Percentiles rank a stretch among this genome's conserved stretches.
Evolutionary conservation across 2,888 invertebrate species (phyloP).

Genomic region (Leptogaster cylindrica): DNA sequence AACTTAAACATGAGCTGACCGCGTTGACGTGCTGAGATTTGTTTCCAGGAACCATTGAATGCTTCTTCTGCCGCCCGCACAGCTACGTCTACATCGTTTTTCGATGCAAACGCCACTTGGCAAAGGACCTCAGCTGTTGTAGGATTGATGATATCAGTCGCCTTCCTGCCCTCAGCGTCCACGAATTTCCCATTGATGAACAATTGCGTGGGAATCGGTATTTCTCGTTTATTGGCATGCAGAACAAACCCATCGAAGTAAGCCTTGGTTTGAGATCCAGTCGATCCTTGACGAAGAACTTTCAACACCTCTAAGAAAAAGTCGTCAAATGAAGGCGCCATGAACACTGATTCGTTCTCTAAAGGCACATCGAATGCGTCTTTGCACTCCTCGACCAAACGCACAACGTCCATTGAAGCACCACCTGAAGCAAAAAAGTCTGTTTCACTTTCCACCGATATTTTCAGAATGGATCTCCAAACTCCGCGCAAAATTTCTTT

Average conservation of each 20-base stretch:
- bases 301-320: constrained; percentile 74
- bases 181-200: constrained; percentile 92
- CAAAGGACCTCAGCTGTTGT: constrained; percentile 82
- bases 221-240: constrained; percentile 80
- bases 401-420: constrained; percentile 97
- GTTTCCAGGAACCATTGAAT: constrained; percentile 93
- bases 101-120: constrained; percentile 74
- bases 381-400: constrained; percentile 88
- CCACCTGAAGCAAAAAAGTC: constrained; percentile 96
- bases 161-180: constrained; percentile 73
- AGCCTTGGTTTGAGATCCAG: constrained; percentile 64
- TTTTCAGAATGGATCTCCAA: constrained; percentile 86
- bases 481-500: constrained; percentile 71
- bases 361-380: constrained; percentile 77
- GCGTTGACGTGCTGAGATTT: constrained; percentile 89
- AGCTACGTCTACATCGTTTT: constrained; percentile 84
- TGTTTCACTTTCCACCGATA: constrained; percentile 75
- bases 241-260: constrained; percentile 77
- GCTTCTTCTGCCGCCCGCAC: constrained; percentile 87
- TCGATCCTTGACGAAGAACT: constrained; percentile 69
- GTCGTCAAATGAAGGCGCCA: constrained; percentile 88
- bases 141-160: constrained; percentile 79
- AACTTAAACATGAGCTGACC: constrained; percentile 83
- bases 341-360: constrained; percentile 89
- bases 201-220: constrained; percentile 86